These are phyloP conservation scores for Leptinotarsa defecta DNA, from an alignment of 1,140 invertebrate species.

Conservation along the genomic window DNA sequence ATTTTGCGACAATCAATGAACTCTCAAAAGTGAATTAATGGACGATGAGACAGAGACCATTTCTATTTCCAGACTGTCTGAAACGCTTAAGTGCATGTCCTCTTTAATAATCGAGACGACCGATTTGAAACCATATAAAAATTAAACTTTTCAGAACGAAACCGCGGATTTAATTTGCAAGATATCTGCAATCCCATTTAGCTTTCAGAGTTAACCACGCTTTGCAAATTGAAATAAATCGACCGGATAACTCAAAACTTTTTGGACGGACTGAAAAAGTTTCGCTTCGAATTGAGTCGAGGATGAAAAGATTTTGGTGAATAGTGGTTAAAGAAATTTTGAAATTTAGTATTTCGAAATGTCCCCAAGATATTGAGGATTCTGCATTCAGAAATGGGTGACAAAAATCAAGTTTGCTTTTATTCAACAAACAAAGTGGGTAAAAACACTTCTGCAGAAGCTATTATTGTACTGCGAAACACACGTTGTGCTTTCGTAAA, in stretches of 20 bases:
- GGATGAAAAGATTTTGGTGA: too few species aligned
- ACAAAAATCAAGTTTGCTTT: too few species aligned
- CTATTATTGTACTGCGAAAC: too few species aligned
- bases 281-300: not conserved
- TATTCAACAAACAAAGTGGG: too few species aligned
- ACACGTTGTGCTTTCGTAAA: too few species aligned
- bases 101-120: not conserved
- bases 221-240: conserved; percentile 34
- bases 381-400: too few species aligned
- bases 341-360: too few species aligned
- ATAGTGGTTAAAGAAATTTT: too few species aligned
- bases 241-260: conserved; percentile 25
- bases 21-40: too few species aligned
- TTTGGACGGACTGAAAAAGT: not conserved
- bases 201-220: conserved; percentile 20
- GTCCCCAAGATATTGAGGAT: too few species aligned
- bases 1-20: too few species aligned
- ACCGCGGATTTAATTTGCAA: conserved; percentile 25
- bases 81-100: not conserved
- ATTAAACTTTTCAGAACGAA: conserved; percentile 12
- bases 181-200: conserved; percentile 22
- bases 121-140: conserved; percentile 19
- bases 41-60: not conserved
- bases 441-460: too few species aligned
- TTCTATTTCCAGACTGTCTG: not conserved